A percentile compares a stretch with the other conserved stretches of the same genome.
Conservation (phyloP, 2,113 vertebrate genomes). For the Prunella himalayana region DNA sequence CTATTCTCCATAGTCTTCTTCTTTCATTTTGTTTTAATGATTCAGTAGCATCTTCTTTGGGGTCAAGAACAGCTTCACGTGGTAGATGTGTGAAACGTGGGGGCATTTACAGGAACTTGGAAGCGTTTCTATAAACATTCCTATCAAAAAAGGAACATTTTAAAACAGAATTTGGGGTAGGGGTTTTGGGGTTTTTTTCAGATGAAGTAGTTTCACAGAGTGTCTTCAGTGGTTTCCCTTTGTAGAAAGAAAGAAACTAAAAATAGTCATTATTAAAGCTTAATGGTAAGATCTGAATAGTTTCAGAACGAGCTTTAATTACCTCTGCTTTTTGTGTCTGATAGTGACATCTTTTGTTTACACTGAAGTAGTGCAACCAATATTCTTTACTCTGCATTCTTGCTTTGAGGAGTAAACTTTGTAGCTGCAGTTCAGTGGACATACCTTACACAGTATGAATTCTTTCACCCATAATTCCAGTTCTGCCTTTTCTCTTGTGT, state of each 20-base stretch:
- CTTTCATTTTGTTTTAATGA: constrained; percentile 29
- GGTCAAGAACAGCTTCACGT: constrained; percentile 13
- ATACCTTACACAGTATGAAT: neutral
- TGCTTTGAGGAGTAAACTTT: neutral
- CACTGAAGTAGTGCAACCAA: neutral
- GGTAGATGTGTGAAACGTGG: neutral
- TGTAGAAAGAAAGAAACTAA: constrained; percentile 35
- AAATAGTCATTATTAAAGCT: constrained; percentile 3
- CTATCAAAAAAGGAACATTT: neutral
- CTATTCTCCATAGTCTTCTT: constrained; percentile 16
- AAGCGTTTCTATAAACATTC: neutral
- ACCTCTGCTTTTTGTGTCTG: neutral
- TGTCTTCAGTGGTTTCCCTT: constrained; percentile 18
- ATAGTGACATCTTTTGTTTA: constrained; percentile 53
- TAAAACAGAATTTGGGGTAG: neutral
- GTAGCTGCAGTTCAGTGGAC: neutral
- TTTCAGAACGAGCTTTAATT: neutral
- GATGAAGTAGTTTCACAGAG: neutral
- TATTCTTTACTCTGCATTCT: neutral
- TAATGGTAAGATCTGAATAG: neutral
- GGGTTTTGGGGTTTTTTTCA: neutral
- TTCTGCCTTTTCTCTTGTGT: neutral
- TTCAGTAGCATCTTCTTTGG: neutral
- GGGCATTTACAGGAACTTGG: constrained; percentile 52
- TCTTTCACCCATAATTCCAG: neutral